Percentiles rank a stretch among this genome's conserved stretches.
phyloP scores from a whole-genome alignment of 1,140 invertebrate species.

The Tetramorium alpestre region DNA sequence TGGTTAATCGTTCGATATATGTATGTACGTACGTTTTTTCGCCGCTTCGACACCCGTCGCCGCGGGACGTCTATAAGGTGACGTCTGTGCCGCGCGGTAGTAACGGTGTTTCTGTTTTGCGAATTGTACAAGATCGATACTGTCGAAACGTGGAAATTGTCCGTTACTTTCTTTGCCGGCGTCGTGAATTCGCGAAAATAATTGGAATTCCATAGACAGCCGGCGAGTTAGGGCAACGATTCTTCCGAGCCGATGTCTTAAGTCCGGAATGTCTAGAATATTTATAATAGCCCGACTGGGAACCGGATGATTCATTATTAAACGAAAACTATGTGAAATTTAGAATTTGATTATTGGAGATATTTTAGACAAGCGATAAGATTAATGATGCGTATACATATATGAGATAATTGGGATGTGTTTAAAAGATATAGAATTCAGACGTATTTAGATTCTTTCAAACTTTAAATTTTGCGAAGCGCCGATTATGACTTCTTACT shows the following conservation, averaged over 20 bases:
- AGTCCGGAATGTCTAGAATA: constrained; percentile 34
- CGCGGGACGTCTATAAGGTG: background rate
- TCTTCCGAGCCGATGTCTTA: constrained; percentile 10
- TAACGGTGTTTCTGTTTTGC: background rate
- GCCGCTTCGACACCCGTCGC: constrained; percentile 24
- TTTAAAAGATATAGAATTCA: background rate
- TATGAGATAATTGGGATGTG: background rate
- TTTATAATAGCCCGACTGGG: constrained; percentile 2
- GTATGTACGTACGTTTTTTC: constrained; percentile 58
- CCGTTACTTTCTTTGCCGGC: background rate
- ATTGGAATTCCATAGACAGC: constrained; percentile 7
- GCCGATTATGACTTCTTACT: background rate
- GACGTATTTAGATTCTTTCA: background rate
- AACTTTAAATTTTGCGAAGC: background rate
- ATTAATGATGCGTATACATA: background rate
- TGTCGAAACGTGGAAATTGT: background rate
- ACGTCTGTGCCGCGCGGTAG: background rate
- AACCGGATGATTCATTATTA: constrained; percentile 3
- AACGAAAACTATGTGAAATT: background rate
- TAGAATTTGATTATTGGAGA: background rate
- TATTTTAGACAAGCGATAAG: background rate
- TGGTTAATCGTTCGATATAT: constrained; percentile 79
- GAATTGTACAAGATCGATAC: background rate
- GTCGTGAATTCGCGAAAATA: constrained; percentile 9
- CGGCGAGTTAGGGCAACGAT: background rate